Conservation (phyloP, 2,888 invertebrate genomes). For the Apomyelois bistriatella region DNA sequence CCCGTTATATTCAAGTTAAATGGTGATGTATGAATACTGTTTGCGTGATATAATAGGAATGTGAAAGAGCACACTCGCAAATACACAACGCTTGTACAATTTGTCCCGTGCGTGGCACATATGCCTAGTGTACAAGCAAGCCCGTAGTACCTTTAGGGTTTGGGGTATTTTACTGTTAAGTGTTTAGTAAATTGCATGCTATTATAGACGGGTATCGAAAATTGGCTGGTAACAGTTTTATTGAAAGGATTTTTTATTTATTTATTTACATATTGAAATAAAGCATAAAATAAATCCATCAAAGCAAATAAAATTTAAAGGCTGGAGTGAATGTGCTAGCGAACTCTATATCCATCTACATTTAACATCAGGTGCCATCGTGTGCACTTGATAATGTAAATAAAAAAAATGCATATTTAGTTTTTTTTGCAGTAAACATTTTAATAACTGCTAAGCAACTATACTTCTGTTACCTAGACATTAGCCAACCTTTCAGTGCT, state of each 20-base stretch:
- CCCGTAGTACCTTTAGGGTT: background rate
- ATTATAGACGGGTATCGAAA: no score
- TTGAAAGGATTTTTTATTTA: no score
- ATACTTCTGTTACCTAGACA: background rate
- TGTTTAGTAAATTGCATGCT: background rate
- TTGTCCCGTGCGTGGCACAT: constrained; percentile 55
- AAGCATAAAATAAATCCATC: no score
- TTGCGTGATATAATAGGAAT: constrained; percentile 33
- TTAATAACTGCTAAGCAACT: background rate
- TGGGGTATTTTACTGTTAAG: background rate
- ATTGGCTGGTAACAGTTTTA: no score
- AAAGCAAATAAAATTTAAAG: no score
- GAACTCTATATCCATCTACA: no score
- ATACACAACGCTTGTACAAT: constrained; percentile 59
- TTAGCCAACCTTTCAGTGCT: constrained; percentile 41
- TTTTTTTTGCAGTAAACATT: background rate
- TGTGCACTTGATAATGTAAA: no score
- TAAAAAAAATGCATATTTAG: no score
- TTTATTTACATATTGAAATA: no score
- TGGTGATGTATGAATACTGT: constrained; percentile 12
- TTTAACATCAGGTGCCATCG: no score
- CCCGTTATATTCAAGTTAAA: constrained; percentile 10
- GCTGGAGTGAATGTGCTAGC: no score
- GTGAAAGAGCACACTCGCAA: constrained; percentile 44
- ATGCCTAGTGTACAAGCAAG: constrained; percentile 19